Conservation (phyloP, 2,888 invertebrate species). For the Drosophila siamana region DNA sequence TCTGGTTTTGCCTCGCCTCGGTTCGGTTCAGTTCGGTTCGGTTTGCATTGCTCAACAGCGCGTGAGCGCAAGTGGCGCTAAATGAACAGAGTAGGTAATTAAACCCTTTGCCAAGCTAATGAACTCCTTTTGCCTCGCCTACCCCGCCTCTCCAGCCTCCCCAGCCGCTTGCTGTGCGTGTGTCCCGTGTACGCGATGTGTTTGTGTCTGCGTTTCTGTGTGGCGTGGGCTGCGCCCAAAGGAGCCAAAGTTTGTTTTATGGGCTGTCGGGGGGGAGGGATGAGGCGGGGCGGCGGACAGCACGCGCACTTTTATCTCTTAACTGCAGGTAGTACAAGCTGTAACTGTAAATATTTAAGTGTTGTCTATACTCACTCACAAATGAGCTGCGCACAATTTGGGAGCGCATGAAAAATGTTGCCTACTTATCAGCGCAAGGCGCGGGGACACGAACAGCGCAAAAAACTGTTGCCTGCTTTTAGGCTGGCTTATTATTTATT, state of each 20-base stretch:
- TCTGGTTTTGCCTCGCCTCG: conserved; percentile 19
- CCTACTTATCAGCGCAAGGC: conserved; percentile 38
- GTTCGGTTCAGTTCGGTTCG: conserved; percentile 59
- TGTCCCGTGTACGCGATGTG: conserved; percentile 7
- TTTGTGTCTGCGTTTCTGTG: conserved; percentile 7
- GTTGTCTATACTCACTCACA: conserved; percentile 30
- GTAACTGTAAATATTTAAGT: conserved; percentile 75
- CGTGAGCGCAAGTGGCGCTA: conserved; percentile 85
- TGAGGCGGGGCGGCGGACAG: conserved; percentile 8
- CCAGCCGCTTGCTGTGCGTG: conserved; percentile 21
- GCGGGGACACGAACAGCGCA: not conserved
- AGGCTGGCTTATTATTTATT: too few species aligned
- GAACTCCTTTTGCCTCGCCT: conserved; percentile 71
- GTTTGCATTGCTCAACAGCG: conserved; percentile 84
- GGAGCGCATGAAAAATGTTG: conserved; percentile 23
- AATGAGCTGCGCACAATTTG: not conserved
- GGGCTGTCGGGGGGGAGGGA: too few species aligned
- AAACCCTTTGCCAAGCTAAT: conserved; percentile 84
- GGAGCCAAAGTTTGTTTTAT: conserved; percentile 17
- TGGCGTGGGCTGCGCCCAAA: not conserved
- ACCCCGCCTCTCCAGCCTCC: too few species aligned
- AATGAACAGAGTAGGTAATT: conserved; percentile 86
- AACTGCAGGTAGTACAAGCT: conserved; percentile 59
- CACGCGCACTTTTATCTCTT: conserved; percentile 72
- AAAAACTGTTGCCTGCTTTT: conserved; percentile 3